phyloP scores from a whole-genome alignment of 2,113 vertebrate genomes.

The Cranoglanis bouderius region DNA sequence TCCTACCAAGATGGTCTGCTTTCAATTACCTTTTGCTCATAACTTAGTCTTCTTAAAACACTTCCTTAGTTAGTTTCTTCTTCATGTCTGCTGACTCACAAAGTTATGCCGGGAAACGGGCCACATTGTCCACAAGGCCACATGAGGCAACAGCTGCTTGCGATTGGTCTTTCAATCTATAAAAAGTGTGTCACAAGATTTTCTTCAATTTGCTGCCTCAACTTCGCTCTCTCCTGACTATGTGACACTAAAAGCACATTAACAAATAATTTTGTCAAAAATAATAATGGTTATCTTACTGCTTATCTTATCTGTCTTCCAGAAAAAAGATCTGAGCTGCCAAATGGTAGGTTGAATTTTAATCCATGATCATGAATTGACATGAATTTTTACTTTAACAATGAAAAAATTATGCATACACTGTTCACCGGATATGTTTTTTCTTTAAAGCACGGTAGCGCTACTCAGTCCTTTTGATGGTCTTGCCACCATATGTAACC shows the following conservation, averaged over 20 bases:
- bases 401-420: not conserved
- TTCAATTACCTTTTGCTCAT: constrained; percentile 38
- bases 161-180: not conserved
- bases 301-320: constrained; percentile 78
- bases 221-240: not conserved
- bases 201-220: not conserved
- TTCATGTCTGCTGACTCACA: constrained; percentile 28
- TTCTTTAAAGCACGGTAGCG: not conserved
- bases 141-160: not conserved
- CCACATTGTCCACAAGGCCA: not conserved
- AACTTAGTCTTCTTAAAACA: not conserved
- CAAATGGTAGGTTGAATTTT: constrained; percentile 74
- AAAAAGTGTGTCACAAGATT: not conserved
- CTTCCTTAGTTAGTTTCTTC: constrained; percentile 3
- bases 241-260: not conserved
- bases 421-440: not conserved
- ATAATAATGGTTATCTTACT: constrained; percentile 55
- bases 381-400: not conserved
- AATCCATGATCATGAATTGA: not conserved
- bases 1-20: constrained; percentile 9
- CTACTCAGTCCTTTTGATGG: constrained; percentile 8
- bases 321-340: constrained; percentile 78
- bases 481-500: constrained; percentile 24
- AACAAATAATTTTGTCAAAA: not conserved
- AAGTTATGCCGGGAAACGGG: not conserved